Base-by-base conservation (phyloP, 2,888 invertebrate genomes). In the Drosophila acutilabella region DNA sequence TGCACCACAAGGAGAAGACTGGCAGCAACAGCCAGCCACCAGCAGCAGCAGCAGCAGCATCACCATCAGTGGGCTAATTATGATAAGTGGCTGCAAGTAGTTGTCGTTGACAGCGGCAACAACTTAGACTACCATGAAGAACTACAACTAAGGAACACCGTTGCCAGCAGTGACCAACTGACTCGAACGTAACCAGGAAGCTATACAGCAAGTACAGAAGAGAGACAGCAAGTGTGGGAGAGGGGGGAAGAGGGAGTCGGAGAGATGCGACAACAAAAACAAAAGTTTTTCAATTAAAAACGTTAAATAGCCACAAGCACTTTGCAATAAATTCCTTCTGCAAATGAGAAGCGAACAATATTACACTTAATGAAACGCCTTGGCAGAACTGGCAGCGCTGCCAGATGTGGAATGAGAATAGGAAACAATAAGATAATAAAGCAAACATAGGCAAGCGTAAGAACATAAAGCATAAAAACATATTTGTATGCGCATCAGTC, bases 261-360 rank as follows among this genome's bases (percentile, higher is more conserved):
- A 18, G 48, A 33, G 51, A 66, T 53, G 64, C 69, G 74, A 67
- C 80, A 78, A 71, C 78, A 75, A 78, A 80, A 81, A 81, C 80
- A 81, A 81, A 81, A 81, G 59, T 81, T 81, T 81, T 81, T 81
- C 81, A 81, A 81, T 81, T 81, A 81, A 80, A 81, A 81, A 81
- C 81, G 75, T 78, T 81, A 81, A 81, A 81, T 80, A 81, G 81
- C 81, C 81, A 65, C 81, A 73, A 78, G 81, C 81, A 73, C 81
- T 81, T 81, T 71, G 81, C 78, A 71, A 81, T 81, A 80, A 81
- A 81, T 81, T 78, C 65, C 44, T 41, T 48, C 73, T 74, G 72
- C 67, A 77, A 74, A 71, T 74, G 77, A 79, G 68, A 64, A 56
- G 33, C 47, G 75, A 64, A 68, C 78, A 80, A 73, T 79, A 71